Percentiles rank a stretch among this genome's conserved stretches.
Evolutionary conservation across 2,888 invertebrate genomes (phyloP).

Genomic region (Oconnorella tubifera): DNA sequence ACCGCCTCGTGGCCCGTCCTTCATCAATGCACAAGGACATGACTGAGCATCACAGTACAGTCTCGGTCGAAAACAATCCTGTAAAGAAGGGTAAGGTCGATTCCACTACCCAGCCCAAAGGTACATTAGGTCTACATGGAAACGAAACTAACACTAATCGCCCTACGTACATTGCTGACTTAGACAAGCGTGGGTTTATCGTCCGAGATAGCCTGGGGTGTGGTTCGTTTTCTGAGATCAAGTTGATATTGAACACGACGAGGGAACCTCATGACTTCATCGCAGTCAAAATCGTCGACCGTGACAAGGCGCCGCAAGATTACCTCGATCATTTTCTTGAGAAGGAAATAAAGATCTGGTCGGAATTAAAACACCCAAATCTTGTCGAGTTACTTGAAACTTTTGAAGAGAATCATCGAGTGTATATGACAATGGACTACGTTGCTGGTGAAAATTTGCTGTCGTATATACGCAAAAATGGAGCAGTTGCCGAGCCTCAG

Average conservation of each 20-base stretch:
- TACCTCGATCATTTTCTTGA: slow-evolving; percentile 41
- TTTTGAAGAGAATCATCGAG: slow-evolving; percentile 35
- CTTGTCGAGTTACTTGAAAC: slow-evolving; percentile 36
- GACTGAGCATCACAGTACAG: too few species aligned
- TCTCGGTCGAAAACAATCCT: too few species aligned
- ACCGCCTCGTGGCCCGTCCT: too few species aligned
- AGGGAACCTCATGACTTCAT: slow-evolving; percentile 22
- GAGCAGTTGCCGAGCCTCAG: slow-evolving; percentile 51
- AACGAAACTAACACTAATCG: too few species aligned
- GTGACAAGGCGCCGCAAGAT: slow-evolving; percentile 39
- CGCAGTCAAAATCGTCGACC: slow-evolving; percentile 40
- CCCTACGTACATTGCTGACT: background rate
- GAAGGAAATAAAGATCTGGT: slow-evolving; percentile 41
- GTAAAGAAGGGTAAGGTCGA: too few species aligned
- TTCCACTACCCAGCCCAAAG: too few species aligned
- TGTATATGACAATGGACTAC: slow-evolving; percentile 57
- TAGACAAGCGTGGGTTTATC: slow-evolving; percentile 38
- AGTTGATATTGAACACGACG: slow-evolving; percentile 19
- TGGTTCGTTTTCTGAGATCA: slow-evolving; percentile 51
- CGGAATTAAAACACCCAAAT: slow-evolving; percentile 37
- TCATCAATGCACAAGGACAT: too few species aligned
- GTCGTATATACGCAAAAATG: slow-evolving; percentile 54
- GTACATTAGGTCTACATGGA: too few species aligned
- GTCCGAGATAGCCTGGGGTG: slow-evolving; percentile 49
- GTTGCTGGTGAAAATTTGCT: slow-evolving; percentile 56